Base-by-base conservation (phyloP, 2,888 invertebrate genomes). In the Zonitis immaculata region DNA sequence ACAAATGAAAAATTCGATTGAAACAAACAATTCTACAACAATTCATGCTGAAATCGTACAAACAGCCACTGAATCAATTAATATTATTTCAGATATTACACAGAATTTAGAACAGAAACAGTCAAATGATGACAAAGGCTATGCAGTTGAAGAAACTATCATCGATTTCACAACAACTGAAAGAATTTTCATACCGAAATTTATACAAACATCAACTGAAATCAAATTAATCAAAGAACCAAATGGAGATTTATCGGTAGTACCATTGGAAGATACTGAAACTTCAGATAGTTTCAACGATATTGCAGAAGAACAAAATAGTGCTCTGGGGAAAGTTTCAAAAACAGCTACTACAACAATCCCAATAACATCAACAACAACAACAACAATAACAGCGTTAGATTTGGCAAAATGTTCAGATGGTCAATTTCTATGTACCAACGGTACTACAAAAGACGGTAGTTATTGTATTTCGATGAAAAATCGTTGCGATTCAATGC, bases 361-460 rank as follows among this genome's bases (percentile, higher is more conserved):
- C n/a, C n/a, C n/a, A n/a, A n/a, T n/a, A n/a, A n/a, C n/a, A n/a
- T n/a, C n/a, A 6, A 44, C 44, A 6, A 47, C 51, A 30, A 42
- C 48, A n/a, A 25, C 30, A 44, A 45, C 42, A n/a, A 44, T 47
- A 11, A 53, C 47, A 11, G 52, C 26, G 11, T 42, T 46, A 25
- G 57, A 56, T 26, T 51, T 53, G 18, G 60, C 52, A 48, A 56
- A 56, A 67, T 83, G 83, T 61, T 76, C 78, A 22, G 70, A 76
- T 35, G 81, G 81, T 0, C 81, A 83, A 66, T 83, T 82, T 65
- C 81, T 82, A 62, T 84, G 83, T 60, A 58, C 66, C 0, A 82
- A 82, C 61, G 83, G 83, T 12, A 83, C 82, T 0, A 78, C 82
- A 12, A 78, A 77, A 56, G 81, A 82, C 60, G 82, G 82, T 4